Conservation (phyloP, 1,140 invertebrate genomes). For the Drosophila tani region DNA sequence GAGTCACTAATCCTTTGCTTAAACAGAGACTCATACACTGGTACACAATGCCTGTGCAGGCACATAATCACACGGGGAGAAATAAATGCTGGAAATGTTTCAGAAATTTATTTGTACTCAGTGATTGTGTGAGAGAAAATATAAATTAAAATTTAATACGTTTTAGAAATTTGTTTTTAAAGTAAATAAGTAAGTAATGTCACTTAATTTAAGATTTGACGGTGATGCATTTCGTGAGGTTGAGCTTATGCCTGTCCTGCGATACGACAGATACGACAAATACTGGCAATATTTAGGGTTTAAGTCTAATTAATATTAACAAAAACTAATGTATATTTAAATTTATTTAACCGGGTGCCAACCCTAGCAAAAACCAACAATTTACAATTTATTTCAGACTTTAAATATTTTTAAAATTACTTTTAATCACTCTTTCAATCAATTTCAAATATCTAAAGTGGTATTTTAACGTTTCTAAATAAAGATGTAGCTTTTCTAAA, state of each 20-base stretch:
- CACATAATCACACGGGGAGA: slow-evolving; percentile 36
- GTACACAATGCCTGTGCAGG: slow-evolving; percentile 14
- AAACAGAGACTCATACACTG: slow-evolving; percentile 53
- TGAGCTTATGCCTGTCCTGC: too few species aligned
- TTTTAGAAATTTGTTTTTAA: too few species aligned
- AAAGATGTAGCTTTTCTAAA: background rate
- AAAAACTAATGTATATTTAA: too few species aligned
- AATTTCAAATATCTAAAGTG: background rate
- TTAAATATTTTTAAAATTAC: background rate
- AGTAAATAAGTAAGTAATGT: too few species aligned
- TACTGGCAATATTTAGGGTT: too few species aligned
- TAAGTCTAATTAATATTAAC: too few species aligned
- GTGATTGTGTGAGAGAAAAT: background rate
- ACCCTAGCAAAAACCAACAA: too few species aligned
- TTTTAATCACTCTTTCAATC: background rate
- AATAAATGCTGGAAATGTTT: background rate
- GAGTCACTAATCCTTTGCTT: slow-evolving; percentile 67
- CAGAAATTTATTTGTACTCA: background rate
- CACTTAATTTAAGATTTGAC: too few species aligned
- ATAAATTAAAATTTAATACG: background rate
- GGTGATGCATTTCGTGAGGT: too few species aligned
- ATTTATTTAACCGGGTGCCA: too few species aligned
- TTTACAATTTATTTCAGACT: background rate
- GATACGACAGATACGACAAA: too few species aligned
- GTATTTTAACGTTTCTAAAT: background rate